Percentiles rank a stretch among this genome's conserved stretches.
phyloP scores from a whole-genome alignment of 2,797 vertebrate genomes.

The Lacerta viridis region DNA sequence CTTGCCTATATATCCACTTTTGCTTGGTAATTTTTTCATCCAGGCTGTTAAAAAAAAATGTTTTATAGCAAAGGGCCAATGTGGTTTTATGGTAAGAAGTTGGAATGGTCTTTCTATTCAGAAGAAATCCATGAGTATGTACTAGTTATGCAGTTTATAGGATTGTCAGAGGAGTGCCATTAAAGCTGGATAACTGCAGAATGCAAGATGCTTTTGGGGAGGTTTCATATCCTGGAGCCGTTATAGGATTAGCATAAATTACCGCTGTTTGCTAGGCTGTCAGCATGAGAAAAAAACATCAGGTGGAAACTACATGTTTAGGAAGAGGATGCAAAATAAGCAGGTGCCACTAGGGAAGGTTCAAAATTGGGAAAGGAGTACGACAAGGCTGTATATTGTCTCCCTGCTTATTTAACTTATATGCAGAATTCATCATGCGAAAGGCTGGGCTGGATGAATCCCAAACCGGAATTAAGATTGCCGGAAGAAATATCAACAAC shows the following conservation, averaged over 20 bases:
- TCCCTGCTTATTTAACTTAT: no score
- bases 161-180: background rate
- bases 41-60: background rate
- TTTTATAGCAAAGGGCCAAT: background rate
- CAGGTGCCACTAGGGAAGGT: no score
- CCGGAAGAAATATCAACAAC: no score
- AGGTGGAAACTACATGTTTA: background rate
- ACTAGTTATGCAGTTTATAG: background rate
- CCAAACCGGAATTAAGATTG: no score
- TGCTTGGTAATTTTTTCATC: background rate
- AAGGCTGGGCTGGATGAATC: no score
- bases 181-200: background rate
- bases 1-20: background rate
- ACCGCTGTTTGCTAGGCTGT: background rate
- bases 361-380: no score
- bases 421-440: no score
- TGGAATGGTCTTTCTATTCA: background rate
- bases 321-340: background rate
- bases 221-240: slow-evolving; percentile 53
- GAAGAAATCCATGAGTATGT: background rate
- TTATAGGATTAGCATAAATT: slow-evolving; percentile 30
- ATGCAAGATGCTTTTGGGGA: slow-evolving; percentile 13
- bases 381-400: no score
- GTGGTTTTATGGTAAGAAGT: background rate
- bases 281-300: background rate